Evolutionary conservation across 2,888 invertebrate species (phyloP).

Genomic region (Minunthozetes semirufus): DNA sequence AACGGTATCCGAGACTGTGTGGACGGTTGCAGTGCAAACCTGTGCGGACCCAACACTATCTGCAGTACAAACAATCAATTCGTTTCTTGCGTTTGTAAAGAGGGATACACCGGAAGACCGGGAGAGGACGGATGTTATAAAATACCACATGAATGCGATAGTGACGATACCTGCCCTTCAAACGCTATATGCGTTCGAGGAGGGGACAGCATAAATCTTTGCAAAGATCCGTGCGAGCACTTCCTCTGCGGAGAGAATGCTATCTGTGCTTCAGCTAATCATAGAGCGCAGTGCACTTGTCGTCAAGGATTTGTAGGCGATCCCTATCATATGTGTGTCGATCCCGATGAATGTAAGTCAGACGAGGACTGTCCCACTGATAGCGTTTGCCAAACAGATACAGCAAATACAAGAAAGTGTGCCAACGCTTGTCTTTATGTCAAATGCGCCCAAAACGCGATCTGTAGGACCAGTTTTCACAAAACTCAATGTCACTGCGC

Average conservation of each 20-base stretch:
- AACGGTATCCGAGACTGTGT: constrained; percentile 42
- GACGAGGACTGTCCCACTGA: constrained; percentile 74
- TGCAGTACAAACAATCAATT: constrained; percentile 70
- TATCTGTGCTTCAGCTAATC: constrained; percentile 64
- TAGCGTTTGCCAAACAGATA: constrained; percentile 60
- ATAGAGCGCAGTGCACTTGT: constrained; percentile 69
- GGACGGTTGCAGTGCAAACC: constrained; percentile 46
- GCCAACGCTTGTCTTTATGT: constrained; percentile 40
- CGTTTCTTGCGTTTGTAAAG: constrained; percentile 75
- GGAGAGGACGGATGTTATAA: constrained; percentile 42
- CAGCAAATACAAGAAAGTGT: constrained; percentile 56
- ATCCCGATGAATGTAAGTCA: constrained; percentile 56
- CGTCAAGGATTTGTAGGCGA: constrained; percentile 58
- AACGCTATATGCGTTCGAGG: constrained; percentile 38
- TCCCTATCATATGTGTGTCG: constrained; percentile 41
- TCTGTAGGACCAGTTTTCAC: constrained; percentile 42
- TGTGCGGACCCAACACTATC: constrained; percentile 72
- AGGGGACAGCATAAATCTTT: constrained; percentile 34
- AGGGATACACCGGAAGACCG: constrained; percentile 72
- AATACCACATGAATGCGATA: constrained; percentile 39
- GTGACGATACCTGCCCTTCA: constrained; percentile 41
- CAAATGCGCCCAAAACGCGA: constrained; percentile 42
- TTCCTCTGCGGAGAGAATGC: constrained; percentile 54
- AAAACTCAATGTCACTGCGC: constrained; percentile 59
- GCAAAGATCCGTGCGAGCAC: constrained; percentile 42